phyloP scores from a whole-genome alignment of 2,888 invertebrate species.

The Malacosoma neustria region DNA sequence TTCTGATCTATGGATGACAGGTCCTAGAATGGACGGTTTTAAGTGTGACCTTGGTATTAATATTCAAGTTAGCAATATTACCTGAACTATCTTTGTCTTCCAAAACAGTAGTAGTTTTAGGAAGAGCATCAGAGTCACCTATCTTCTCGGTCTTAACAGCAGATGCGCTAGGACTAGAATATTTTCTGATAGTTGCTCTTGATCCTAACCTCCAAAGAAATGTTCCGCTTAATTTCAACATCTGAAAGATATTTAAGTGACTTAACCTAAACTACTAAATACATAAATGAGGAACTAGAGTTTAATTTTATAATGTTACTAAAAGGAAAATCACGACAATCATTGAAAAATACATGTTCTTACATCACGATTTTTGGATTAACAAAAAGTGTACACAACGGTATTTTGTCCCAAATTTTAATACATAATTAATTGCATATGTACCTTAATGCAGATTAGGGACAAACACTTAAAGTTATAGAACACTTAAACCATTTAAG shows the following conservation, averaged over 20 bases:
- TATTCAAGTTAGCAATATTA: too few species aligned
- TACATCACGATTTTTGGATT: slow-evolving; percentile 45
- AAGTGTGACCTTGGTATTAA: too few species aligned
- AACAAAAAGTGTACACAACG: slow-evolving; percentile 4
- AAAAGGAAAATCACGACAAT: slow-evolving; percentile 10
- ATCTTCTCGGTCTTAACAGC: slow-evolving; percentile 81
- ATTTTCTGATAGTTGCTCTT: slow-evolving; percentile 43
- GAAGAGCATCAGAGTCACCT: slow-evolving; percentile 28
- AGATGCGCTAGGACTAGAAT: slow-evolving; percentile 82
- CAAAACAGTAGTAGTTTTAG: slow-evolving; percentile 19
- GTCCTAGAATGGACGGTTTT: too few species aligned
- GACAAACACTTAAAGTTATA: too few species aligned
- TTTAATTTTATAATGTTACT: background rate
- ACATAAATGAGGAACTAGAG: background rate
- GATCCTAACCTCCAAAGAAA: slow-evolving; percentile 70
- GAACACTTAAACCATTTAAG: too few species aligned
- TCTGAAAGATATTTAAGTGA: slow-evolving; percentile 36
- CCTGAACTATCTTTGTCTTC: slow-evolving; percentile 32
- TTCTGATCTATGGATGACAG: too few species aligned
- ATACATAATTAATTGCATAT: background rate
- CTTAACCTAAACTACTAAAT: background rate
- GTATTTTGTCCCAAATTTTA: background rate
- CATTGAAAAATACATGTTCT: slow-evolving; percentile 31
- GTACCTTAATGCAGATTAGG: too few species aligned
- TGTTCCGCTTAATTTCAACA: slow-evolving; percentile 65